Evolutionary conservation across 1,140 invertebrate species (phyloP).

Genomic region (Heliconius hewitsoni): DNA sequence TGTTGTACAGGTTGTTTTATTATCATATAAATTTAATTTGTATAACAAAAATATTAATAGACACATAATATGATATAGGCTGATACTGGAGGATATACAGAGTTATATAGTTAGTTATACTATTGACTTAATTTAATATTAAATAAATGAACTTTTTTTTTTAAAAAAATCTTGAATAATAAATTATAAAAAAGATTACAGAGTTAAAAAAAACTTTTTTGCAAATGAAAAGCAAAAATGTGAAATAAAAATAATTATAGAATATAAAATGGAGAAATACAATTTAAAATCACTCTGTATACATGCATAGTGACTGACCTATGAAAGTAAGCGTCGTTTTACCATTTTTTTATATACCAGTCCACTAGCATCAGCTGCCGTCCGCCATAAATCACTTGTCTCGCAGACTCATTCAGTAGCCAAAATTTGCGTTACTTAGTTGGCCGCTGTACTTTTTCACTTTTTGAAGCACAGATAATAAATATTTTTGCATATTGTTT

Average conservation of each 20-base stretch:
- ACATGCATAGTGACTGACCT: slow-evolving; percentile 45
- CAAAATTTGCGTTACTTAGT: slow-evolving; percentile 36
- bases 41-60: neutral
- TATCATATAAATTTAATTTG: neutral
- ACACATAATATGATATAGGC: too few relatives aligned
- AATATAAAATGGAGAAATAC: neutral
- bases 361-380: slow-evolving; percentile 51
- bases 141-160: too few relatives aligned
- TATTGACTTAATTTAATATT: too few relatives aligned
- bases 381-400: slow-evolving; percentile 53
- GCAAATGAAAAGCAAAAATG: too few relatives aligned
- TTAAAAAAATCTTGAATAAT: too few relatives aligned
- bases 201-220: too few relatives aligned
- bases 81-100: too few relatives aligned
- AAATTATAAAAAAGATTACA: too few relatives aligned
- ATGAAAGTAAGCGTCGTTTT: slow-evolving; percentile 61
- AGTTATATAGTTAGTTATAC: too few relatives aligned
- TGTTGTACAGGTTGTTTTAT: neutral
- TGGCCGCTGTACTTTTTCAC: slow-evolving; percentile 20
- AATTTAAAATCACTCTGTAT: slow-evolving; percentile 13
- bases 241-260: neutral
- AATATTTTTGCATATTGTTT: slow-evolving; percentile 24
- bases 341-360: slow-evolving; percentile 37
- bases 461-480: slow-evolving; percentile 12
- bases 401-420: slow-evolving; percentile 43